Evolutionary conservation across 2,113 vertebrate species (phyloP).

Genomic region (Gymnobelideus leadbeateri): DNA sequence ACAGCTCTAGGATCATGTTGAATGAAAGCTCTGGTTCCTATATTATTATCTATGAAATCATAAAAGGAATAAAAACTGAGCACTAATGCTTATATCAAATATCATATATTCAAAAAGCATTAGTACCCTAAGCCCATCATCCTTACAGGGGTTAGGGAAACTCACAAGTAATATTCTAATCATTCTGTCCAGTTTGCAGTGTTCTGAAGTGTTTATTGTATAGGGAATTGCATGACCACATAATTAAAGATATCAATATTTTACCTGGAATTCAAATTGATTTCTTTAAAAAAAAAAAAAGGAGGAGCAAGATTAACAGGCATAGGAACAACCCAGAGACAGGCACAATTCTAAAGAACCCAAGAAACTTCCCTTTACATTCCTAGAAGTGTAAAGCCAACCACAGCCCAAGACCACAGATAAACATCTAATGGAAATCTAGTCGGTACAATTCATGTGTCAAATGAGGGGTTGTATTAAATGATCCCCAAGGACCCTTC

Average conservation of each 20-base stretch:
- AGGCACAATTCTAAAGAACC: neutral
- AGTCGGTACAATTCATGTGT: neutral
- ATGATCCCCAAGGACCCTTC: neutral
- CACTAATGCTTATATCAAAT: constrained; percentile 28
- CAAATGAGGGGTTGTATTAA: neutral
- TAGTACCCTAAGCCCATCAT: neutral
- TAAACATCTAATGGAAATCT: neutral
- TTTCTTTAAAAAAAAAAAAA: neutral
- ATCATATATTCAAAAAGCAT: constrained; percentile 35
- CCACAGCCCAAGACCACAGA: neutral
- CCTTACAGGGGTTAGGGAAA: neutral
- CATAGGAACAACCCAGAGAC: neutral
- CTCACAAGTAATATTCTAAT: neutral
- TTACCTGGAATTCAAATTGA: constrained; percentile 7
- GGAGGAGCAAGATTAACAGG: neutral
- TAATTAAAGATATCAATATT: neutral
- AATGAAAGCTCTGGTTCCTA: constrained; percentile 13
- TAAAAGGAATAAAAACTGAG: neutral
- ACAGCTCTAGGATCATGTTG: neutral
- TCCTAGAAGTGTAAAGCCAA: neutral
- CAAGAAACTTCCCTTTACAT: neutral
- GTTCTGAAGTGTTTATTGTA: neutral
- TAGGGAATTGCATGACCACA: neutral
- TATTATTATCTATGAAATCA: constrained; percentile 41
- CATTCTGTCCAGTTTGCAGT: neutral